phyloP scores from a whole-genome alignment of 2,113 vertebrate genomes.

The Istiophorus platypterus region DNA sequence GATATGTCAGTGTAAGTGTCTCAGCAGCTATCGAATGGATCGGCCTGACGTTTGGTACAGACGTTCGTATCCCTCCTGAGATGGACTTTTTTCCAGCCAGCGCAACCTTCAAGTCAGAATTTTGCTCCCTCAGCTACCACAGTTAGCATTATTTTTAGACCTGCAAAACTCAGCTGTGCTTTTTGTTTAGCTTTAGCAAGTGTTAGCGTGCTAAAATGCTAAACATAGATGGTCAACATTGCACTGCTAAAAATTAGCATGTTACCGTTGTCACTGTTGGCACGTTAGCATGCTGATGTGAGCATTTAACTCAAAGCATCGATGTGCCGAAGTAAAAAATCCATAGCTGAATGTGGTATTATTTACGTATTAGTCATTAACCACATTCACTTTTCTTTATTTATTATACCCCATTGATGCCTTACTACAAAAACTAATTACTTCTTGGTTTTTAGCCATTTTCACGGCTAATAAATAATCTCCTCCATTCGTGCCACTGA shows the following conservation, averaged over 20 bases:
- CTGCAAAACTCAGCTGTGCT: background rate
- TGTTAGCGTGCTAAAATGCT: background rate
- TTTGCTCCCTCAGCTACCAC: too few species aligned
- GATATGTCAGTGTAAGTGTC: too few species aligned
- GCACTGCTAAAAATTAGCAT: background rate
- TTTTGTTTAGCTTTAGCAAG: background rate
- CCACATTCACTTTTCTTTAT: background rate
- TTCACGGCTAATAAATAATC: background rate
- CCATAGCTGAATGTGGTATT: too few species aligned
- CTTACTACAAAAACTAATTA: background rate
- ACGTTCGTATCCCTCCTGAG: too few species aligned
- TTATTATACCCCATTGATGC: background rate
- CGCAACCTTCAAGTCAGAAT: too few species aligned
- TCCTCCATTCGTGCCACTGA: constrained; percentile 12
- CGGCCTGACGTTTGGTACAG: too few species aligned
- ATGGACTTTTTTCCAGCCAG: too few species aligned
- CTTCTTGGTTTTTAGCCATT: background rate
- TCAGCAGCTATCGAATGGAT: too few species aligned
- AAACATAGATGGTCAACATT: background rate
- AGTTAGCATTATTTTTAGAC: background rate
- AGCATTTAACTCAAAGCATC: background rate
- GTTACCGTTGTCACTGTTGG: background rate
- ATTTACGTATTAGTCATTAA: background rate
- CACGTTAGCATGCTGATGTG: background rate
- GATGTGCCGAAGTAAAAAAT: background rate